Base-by-base conservation (phyloP, 2,888 invertebrate species). In the Pyrochroa serraticornis region DNA sequence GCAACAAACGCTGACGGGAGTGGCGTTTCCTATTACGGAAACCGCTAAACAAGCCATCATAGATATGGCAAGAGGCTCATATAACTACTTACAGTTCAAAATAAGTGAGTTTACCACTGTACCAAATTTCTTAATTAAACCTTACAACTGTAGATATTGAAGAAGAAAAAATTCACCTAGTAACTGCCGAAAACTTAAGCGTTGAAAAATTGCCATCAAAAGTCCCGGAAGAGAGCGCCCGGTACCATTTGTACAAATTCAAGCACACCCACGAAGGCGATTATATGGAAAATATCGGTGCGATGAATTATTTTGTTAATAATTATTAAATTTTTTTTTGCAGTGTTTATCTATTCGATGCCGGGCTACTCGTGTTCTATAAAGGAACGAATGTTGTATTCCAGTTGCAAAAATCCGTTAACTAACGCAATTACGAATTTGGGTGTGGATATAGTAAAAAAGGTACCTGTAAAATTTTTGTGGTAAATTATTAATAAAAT, bases 291-390 rank as follows among this genome's bases (percentile, higher is more conserved):
- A 91, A 89, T 73, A 87, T 88, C 78, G 90, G 58, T 49, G 52
- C 58, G 32, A 58, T 12, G 39, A n/a, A 2, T 22, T 3, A 22
- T 22, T 22, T 56, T 48, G 14, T 54, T 42, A 31, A 22, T 12
- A 14, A 3, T 37, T 34, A 3, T 46, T 7, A 3, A 12, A 52
- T 48, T 48, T 36, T 63, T 84, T 84, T 51, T 82, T n/a, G n/a
- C n/a, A 94, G 94, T 99, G 60, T 99, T 99, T 80, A 93, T 99
- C 73, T 99, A 99, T 81, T 96, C 97, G 6, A 96, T 99, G 93
- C 98, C 99, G 2, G 97, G 97, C 3, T 97, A 96, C 79, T 90
- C 85, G 61, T 96, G 95, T 78, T 90, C 95, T 62, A 95, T 99
- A 70, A 97, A 95, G 75, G 98, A 99, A 77, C 84, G 97, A 68